A percentile compares a stretch with the other conserved stretches of the same genome.
Conservation (phyloP, 2,797 vertebrate species). For the Bradypus variegatus region DNA sequence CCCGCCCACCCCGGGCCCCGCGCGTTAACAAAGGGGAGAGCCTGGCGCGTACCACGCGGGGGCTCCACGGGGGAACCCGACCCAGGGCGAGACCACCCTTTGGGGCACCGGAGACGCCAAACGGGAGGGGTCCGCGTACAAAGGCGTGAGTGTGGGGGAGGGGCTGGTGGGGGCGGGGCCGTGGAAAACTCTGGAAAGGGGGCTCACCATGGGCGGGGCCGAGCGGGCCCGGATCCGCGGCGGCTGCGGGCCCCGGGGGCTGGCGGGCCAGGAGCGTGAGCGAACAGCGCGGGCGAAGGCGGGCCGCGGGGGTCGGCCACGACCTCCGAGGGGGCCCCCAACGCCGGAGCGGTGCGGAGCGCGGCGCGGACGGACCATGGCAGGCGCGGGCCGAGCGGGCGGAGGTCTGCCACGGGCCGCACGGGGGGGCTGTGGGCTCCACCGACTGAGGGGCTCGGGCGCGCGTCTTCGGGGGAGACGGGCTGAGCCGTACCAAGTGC, state of each 20-base stretch:
- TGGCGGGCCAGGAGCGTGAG: slow-evolving; percentile 60
- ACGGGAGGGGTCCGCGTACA: neutral
- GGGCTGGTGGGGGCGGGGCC: slow-evolving; percentile 27
- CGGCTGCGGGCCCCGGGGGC: slow-evolving; percentile 54
- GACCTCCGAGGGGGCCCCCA: slow-evolving; percentile 53
- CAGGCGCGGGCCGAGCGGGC: neutral
- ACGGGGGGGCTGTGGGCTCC: neutral
- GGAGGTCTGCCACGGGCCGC: neutral
- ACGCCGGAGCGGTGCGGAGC: slow-evolving; percentile 55
- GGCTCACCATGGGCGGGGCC: slow-evolving; percentile 65
- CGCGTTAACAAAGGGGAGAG: slow-evolving; percentile 42
- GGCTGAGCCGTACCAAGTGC: slow-evolving; percentile 28
- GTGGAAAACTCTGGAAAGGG: slow-evolving; percentile 54
- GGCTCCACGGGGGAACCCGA: neutral
- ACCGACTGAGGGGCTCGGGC: slow-evolving; percentile 56
- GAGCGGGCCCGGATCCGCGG: slow-evolving; percentile 64
- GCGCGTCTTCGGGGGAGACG: neutral
- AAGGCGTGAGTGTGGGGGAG: neutral
- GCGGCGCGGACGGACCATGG: slow-evolving; percentile 65
- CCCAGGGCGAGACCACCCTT: neutral
- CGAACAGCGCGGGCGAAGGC: slow-evolving; percentile 33
- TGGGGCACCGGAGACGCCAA: neutral
- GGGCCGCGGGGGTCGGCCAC: slow-evolving; percentile 54
- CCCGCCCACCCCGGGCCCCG: neutral
- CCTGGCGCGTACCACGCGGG: neutral